phyloP scores from a whole-genome alignment of 2,888 invertebrate genomes.

The Beris morrisii region DNA sequence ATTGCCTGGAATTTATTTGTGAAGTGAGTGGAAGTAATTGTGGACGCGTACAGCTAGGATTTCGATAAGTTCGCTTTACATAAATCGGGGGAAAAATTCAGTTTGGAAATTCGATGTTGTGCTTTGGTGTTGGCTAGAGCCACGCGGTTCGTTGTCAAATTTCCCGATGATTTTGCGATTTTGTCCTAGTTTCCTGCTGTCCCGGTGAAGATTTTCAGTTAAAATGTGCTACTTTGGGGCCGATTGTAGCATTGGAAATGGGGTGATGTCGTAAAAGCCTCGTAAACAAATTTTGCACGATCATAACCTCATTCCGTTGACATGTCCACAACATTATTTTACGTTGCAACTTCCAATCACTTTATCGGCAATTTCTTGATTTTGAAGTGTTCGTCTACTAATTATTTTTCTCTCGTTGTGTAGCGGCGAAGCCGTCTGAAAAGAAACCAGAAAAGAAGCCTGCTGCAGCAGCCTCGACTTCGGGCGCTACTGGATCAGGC shows the following conservation, averaged over 20 bases:
- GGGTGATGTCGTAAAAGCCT: background rate
- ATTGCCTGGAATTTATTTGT: slow-evolving; percentile 2
- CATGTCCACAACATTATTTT: background rate
- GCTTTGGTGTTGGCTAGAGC: background rate
- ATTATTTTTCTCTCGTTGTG: slow-evolving; percentile 45
- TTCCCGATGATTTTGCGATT: background rate
- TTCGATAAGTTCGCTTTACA: background rate
- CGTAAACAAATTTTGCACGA: background rate
- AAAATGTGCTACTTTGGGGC: background rate
- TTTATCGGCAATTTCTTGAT: slow-evolving; percentile 1
- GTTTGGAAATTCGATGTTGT: background rate
- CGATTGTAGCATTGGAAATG: too few species aligned
- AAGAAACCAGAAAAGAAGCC: slow-evolving; percentile 61
- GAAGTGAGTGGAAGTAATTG: slow-evolving; percentile 4
- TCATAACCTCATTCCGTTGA: too few species aligned
- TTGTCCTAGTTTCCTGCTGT: background rate
- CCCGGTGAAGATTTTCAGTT: background rate
- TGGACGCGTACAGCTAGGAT: background rate
- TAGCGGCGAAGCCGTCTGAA: slow-evolving; percentile 62
- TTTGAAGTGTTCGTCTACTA: background rate
- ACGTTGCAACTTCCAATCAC: slow-evolving; percentile 8
- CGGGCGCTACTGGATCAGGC: slow-evolving; percentile 48
- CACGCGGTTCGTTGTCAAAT: slow-evolving; percentile 20
- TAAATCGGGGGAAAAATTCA: slow-evolving; percentile 3
- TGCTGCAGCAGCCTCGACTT: slow-evolving; percentile 51